Conservation (phyloP, 2,113 vertebrate species). For the Coreoperca whiteheadi region DNA sequence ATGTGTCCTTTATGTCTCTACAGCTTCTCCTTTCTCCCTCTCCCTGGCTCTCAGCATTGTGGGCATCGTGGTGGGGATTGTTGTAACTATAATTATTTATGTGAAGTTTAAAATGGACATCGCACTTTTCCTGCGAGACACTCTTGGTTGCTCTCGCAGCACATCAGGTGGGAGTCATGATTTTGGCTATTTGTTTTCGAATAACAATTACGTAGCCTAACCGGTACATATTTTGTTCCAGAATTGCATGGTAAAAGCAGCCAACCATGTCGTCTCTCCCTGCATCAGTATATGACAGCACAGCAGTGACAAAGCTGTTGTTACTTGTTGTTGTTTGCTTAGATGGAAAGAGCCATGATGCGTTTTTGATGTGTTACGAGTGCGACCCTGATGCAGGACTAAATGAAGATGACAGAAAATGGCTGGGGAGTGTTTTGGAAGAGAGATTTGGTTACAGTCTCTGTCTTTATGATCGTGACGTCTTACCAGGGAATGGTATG, state of each 20-base stretch:
- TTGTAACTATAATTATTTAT: slow-evolving; percentile 39
- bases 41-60: slow-evolving; percentile 24
- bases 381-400: slow-evolving; percentile 48
- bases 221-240: background rate
- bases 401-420: slow-evolving; percentile 48
- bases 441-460: slow-evolving; percentile 76
- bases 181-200: background rate
- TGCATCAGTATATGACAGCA: background rate
- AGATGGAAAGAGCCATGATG: slow-evolving; percentile 81
- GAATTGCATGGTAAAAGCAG: too few species aligned
- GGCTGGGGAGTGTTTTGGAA: slow-evolving; percentile 70
- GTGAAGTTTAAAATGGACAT: slow-evolving; percentile 71
- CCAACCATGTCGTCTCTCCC: too few species aligned
- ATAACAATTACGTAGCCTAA: background rate
- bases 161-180: slow-evolving; percentile 55
- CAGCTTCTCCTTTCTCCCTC: slow-evolving; percentile 20
- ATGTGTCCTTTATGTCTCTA: background rate
- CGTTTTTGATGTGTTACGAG: slow-evolving; percentile 76
- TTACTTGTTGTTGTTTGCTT: slow-evolving; percentile 14
- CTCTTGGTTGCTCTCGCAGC: slow-evolving; percentile 37
- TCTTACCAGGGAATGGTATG: slow-evolving; percentile 76
- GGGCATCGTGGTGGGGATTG: background rate
- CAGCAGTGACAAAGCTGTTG: background rate
- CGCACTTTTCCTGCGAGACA: slow-evolving; percentile 69
- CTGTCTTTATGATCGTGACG: slow-evolving; percentile 78